These are phyloP conservation scores for Spheniscus humboldti DNA, from an alignment of 2,797 vertebrate genomes.

Conservation along the genomic window DNA sequence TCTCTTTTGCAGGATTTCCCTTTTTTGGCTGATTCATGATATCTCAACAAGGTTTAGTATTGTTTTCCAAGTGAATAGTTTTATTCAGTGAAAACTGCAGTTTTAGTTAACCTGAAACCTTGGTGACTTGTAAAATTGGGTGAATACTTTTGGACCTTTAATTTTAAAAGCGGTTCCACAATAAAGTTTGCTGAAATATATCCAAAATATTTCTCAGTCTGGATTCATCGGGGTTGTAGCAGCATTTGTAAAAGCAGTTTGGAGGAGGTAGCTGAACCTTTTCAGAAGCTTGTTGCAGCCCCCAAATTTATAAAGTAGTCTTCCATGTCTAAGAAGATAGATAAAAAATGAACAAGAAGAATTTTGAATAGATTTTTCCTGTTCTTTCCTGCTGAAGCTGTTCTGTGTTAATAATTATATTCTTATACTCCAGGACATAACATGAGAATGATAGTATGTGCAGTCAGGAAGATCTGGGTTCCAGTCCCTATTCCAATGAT, in stretches of 20 bases:
- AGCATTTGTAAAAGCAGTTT: background rate
- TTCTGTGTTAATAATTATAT: background rate
- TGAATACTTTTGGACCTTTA: background rate
- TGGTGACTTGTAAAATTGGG: background rate
- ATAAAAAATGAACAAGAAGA: background rate
- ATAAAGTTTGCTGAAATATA: background rate
- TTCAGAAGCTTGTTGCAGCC: background rate
- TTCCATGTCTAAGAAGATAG: background rate
- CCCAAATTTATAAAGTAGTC: background rate
- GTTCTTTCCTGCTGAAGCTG: background rate
- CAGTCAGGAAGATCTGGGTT: background rate
- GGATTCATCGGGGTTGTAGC: rapidly evolving
- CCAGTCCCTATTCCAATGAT: background rate
- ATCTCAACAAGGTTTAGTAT: background rate
- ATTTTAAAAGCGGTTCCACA: background rate
- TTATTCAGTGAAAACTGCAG: background rate
- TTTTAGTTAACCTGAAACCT: background rate
- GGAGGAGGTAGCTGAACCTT: background rate
- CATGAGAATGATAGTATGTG: background rate
- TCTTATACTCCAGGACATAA: background rate
- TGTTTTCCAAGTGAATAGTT: background rate
- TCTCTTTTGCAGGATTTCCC: background rate
- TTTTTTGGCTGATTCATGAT: background rate
- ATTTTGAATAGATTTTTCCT: background rate
- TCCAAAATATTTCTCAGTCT: background rate